These are phyloP conservation scores for Istiophorus platypterus DNA, from an alignment of 2,113 vertebrate species.

Conservation along the genomic window DNA sequence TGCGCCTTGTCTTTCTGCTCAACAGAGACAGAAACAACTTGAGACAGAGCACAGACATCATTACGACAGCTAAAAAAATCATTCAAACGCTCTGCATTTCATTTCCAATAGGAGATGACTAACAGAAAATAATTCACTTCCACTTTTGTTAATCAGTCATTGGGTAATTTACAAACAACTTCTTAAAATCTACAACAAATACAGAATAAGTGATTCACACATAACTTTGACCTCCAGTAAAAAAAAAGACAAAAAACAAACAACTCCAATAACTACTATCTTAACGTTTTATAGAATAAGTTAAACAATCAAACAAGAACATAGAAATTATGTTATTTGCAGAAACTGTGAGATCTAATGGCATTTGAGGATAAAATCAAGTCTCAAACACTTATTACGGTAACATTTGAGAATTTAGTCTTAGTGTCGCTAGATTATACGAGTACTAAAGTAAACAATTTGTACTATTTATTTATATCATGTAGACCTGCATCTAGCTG, in stretches of 20 bases:
- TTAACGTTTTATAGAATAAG: background rate
- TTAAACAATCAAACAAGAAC: background rate
- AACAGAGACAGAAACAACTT: background rate
- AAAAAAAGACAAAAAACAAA: too few species aligned
- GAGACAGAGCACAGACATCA: background rate
- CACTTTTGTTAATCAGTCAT: background rate
- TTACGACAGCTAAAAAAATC: background rate
- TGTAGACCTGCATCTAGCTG: too few species aligned
- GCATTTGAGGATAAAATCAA: too few species aligned
- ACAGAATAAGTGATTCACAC: background rate
- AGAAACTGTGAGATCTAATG: background rate
- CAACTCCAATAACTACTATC: too few species aligned
- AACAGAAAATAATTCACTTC: background rate
- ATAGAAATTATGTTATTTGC: background rate
- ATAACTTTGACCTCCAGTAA: background rate
- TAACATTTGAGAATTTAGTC: too few species aligned
- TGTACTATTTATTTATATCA: too few species aligned
- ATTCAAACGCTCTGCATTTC: background rate
- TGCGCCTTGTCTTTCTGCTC: conserved; percentile 86
- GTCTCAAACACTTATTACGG: too few species aligned
- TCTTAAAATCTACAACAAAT: background rate
- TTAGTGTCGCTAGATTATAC: too few species aligned
- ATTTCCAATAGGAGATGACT: background rate
- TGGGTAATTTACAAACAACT: background rate
- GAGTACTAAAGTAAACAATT: too few species aligned